Conservation (phyloP, 2,113 vertebrate genomes). For the Eptesicus fuscus region DNA sequence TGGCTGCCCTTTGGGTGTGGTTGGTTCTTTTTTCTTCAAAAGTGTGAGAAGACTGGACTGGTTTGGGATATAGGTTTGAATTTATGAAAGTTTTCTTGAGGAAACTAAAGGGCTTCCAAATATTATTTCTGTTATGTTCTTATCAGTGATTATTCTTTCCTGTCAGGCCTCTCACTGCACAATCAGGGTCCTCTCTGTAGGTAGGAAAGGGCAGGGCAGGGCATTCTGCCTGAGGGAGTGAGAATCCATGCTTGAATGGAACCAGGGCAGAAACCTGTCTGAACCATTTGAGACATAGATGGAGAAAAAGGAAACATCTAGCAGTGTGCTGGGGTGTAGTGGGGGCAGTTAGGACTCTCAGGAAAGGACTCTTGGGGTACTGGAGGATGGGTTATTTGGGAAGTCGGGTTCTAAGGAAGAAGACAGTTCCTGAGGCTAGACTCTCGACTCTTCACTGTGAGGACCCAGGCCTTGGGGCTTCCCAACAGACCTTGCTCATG, state of each 20-base stretch:
- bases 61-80: not conserved
- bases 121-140: not conserved
- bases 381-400: not conserved
- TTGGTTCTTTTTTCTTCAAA: not conserved
- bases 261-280: not conserved
- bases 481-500: not conserved
- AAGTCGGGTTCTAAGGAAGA: not conserved
- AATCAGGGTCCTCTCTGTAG: not conserved
- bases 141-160: not conserved
- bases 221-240: not conserved
- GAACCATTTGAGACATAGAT: not conserved
- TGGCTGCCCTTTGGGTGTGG: not conserved
- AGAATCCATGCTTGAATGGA: not conserved
- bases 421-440: not conserved
- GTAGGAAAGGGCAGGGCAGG: not conserved
- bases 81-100: constrained; percentile 23
- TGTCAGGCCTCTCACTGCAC: not conserved
- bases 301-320: not conserved
- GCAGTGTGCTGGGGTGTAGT: not conserved
- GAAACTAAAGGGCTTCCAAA: not conserved
- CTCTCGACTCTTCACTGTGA: not conserved
- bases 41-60: not conserved
- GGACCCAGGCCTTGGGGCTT: not conserved
- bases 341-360: not conserved
- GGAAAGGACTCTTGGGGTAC: not conserved